phyloP scores from a whole-genome alignment of 2,797 vertebrate species.

The Sebastes hubbsi region DNA sequence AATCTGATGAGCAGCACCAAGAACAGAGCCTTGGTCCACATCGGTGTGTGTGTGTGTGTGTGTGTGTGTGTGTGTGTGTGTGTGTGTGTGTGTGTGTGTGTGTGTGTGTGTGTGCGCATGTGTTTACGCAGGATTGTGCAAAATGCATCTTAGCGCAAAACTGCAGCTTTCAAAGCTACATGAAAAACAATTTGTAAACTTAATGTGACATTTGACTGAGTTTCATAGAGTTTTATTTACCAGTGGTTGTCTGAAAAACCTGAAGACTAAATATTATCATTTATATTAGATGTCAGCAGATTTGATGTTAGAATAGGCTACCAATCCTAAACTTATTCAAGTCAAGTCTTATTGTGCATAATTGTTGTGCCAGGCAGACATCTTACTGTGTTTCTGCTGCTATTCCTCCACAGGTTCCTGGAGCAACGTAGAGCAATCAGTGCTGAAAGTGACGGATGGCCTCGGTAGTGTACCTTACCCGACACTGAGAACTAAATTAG shows the following conservation, averaged over 20 bases:
- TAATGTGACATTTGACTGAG: neutral
- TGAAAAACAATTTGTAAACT: neutral
- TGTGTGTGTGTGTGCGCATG: neutral
- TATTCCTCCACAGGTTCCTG: conserved; percentile 85
- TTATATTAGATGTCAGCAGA: neutral
- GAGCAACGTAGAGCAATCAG: conserved; percentile 90
- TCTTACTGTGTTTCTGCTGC: neutral
- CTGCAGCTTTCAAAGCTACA: neutral
- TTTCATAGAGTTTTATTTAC: neutral
- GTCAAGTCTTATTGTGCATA: neutral
- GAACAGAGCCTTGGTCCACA: conserved; percentile 95
- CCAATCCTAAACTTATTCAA: neutral
- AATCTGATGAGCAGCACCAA: conserved; percentile 88
- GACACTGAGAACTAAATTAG: conserved; percentile 85
- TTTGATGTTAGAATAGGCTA: neutral
- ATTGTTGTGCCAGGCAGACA: neutral
- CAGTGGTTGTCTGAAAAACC: neutral
- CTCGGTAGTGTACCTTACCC: conserved; percentile 83
- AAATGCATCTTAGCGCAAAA: neutral
- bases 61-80: neutral
- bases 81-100: neutral
- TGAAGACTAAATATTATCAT: neutral
- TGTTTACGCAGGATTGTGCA: neutral
- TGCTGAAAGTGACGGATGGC: conserved; percentile 87
- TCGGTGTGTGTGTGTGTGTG: conserved; percentile 42